A percentile compares a stretch with the other conserved stretches of the same genome.
Evolutionary conservation across 2,113 vertebrate species (phyloP).

Genomic region (Rhadina sibilatrix): DNA sequence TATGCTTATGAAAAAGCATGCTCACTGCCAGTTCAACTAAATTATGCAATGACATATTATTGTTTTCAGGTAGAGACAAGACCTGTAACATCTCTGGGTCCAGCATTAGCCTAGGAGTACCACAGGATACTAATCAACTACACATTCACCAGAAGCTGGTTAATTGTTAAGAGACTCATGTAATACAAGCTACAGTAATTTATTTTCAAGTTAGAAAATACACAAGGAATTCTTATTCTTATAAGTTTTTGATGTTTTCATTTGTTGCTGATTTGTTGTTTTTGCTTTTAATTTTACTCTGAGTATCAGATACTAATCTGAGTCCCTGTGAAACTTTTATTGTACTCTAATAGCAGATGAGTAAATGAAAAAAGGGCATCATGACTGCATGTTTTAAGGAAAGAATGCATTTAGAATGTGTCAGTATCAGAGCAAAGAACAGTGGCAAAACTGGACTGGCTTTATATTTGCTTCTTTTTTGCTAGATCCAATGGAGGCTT

Average conservation of each 20-base stretch:
- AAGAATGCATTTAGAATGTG: neutral
- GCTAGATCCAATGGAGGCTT: neutral
- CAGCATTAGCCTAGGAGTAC: neutral
- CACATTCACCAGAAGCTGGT: neutral
- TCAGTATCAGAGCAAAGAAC: neutral
- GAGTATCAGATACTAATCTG: neutral
- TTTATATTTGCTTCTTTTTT: neutral
- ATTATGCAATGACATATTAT: neutral
- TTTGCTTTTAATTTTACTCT: neutral
- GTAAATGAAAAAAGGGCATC: neutral
- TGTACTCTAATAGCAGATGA: neutral
- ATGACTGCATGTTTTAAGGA: neutral
- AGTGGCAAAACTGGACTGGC: neutral
- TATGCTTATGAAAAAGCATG: accelerated
- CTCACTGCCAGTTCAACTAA: neutral
- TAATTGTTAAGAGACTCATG: neutral
- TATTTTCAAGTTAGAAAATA: neutral
- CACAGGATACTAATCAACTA: neutral
- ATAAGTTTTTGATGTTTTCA: neutral
- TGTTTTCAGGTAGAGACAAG: neutral
- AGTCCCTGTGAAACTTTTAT: neutral
- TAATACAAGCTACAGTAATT: neutral
- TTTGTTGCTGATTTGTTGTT: neutral
- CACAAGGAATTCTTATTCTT: neutral
- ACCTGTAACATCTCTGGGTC: neutral